Percentiles rank a stretch among this genome's conserved stretches.
Evolutionary conservation across 2,113 vertebrate genomes (phyloP).

Genomic region (Synodontis membranacea): DNA sequence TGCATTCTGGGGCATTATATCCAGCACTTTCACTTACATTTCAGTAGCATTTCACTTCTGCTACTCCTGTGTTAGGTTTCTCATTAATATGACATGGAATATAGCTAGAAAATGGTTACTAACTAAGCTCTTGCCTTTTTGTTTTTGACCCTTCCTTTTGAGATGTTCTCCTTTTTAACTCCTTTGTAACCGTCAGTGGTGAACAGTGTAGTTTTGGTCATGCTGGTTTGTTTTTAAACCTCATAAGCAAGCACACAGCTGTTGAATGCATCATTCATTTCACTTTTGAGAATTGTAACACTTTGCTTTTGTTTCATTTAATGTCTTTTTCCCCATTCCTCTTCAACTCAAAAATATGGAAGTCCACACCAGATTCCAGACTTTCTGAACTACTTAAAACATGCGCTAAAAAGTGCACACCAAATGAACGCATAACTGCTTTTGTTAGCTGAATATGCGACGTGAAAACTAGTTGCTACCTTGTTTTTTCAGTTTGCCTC

Average conservation of each 20-base stretch:
- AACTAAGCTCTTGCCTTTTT: neutral
- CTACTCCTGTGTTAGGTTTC: neutral
- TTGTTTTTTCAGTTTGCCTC: neutral
- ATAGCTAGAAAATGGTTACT: neutral
- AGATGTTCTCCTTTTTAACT: neutral
- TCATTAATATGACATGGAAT: neutral
- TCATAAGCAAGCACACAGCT: neutral
- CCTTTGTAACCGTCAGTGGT: neutral
- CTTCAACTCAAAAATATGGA: slow-evolving; percentile 78
- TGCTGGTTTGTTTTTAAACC: neutral
- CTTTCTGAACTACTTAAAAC: slow-evolving; percentile 57
- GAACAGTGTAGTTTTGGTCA: neutral
- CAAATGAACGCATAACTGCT: neutral
- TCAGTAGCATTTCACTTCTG: too few species aligned
- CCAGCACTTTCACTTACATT: neutral
- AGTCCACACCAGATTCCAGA: slow-evolving; percentile 76
- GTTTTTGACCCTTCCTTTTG: neutral
- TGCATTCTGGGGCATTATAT: neutral
- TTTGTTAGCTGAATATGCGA: neutral
- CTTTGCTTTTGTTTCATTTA: neutral
- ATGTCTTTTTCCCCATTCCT: neutral
- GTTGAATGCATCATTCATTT: neutral
- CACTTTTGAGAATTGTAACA: neutral
- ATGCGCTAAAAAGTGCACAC: neutral
- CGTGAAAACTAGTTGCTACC: neutral